Percentiles rank a stretch among this genome's conserved stretches.
Evolutionary conservation across 2,113 vertebrate species (phyloP).

Genomic region (Tragulus kanchil): DNA sequence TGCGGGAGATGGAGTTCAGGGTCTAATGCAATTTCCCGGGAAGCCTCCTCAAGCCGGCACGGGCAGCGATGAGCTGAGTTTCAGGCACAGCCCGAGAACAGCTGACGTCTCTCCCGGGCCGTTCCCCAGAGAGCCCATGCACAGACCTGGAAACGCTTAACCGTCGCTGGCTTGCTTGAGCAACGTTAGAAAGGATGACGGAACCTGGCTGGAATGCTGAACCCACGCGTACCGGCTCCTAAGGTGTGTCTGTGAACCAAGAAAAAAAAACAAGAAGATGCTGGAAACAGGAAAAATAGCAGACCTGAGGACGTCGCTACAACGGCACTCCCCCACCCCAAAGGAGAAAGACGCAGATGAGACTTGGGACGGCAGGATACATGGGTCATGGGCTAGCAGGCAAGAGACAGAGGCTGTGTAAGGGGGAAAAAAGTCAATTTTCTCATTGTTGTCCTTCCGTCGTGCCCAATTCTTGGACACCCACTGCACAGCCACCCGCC

Average conservation of each 20-base stretch:
- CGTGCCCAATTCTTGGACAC: fast-evolving
- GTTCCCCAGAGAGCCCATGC: background rate
- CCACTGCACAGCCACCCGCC: background rate
- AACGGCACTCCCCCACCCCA: background rate
- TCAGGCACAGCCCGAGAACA: background rate
- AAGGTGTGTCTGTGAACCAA: background rate
- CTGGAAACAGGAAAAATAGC: background rate
- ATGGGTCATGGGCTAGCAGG: too few species aligned
- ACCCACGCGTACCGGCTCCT: background rate
- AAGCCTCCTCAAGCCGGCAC: fast-evolving
- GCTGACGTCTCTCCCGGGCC: background rate
- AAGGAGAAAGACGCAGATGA: background rate
- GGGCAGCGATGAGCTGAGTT: background rate
- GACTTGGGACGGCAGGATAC: background rate
- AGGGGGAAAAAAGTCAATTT: background rate
- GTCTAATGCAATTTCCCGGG: background rate
- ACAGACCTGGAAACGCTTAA: constrained; percentile 9
- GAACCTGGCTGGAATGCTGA: constrained; percentile 48
- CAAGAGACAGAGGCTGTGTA: background rate
- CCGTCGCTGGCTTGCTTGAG: background rate
- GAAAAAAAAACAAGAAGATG: background rate
- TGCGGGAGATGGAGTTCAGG: background rate
- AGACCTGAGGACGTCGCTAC: background rate
- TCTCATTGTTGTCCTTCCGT: background rate
- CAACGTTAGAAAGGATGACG: background rate